Base-by-base conservation (phyloP, 1,140 invertebrate genomes). In the Brachionus angularis region DNA sequence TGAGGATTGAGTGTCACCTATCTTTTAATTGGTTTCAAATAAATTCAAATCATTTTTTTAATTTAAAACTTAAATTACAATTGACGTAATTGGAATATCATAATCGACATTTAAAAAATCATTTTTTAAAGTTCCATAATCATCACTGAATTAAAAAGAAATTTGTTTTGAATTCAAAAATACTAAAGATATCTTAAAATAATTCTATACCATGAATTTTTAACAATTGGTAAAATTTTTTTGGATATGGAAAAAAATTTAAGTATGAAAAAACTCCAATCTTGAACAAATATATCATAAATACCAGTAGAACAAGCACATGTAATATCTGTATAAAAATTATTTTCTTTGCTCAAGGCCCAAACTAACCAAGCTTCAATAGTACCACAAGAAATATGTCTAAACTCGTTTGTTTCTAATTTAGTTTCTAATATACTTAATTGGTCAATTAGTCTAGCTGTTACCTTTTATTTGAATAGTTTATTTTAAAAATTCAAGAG, bases 281-380 rank as follows among this genome's bases (percentile, higher is more conserved):
- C 27, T 39, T n/a, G n/a, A 31, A 39, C 23, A 44, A 44, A 62
- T 1, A 46, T 27, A 46, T 62, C 58, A 46, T 62, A 62, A 29
- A 62, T 16, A 44, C 58, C 58, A 31, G 36, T 44, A 7, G 36
- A 18, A 16, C 21, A 44, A 8, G 42, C 58, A 46, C 58, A 62
- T n/a, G 21, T 27, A 10, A 62, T n/a, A 46, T 62, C 58, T 27
- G 58, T 62, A 5, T 44, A 36, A 62, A 44, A 46, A 44, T 25
- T 16, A n/a, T 46, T 44, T 44, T 46, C 58, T 44, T 29, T 46
- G 25, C 36, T 62, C 7, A 62, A 16, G 27, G 7, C 46, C 58
- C 58, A 62, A 7, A 46, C 58, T 1, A 62, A 23, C 58, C 58
- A 62, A n/a, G 58, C 46, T 29, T 62, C 58, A 29, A 62, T 62